Conservation (phyloP, 2,888 invertebrate species). For the Carpatolechia fugitivella region DNA sequence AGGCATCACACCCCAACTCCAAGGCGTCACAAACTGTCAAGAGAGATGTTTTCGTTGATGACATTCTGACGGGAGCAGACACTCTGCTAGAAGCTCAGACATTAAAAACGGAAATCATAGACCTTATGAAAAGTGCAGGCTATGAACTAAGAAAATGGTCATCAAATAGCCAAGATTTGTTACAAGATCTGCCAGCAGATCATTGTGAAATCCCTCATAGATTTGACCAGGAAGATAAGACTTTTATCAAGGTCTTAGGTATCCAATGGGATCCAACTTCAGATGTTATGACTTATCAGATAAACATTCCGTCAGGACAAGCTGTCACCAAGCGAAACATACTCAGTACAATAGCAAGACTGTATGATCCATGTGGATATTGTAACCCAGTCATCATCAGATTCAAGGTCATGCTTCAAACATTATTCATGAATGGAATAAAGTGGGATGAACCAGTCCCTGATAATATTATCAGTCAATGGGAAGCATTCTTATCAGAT, state of each 20-base stretch:
- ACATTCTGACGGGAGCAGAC: neutral
- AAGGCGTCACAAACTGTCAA: neutral
- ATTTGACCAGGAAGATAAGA: too few relatives aligned
- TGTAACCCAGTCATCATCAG: conserved; percentile 16
- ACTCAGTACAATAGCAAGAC: conserved; percentile 16
- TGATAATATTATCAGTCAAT: neutral
- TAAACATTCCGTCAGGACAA: neutral
- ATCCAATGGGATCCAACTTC: neutral
- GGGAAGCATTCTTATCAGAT: neutral
- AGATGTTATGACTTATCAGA: neutral
- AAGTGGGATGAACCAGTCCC: conserved; percentile 15
- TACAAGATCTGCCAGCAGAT: neutral
- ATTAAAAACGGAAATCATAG: neutral
- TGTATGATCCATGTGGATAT: conserved; percentile 23
- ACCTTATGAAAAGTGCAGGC: neutral
- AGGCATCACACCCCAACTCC: neutral
- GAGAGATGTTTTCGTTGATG: neutral
- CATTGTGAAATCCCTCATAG: neutral
- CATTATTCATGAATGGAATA: conserved; percentile 13
- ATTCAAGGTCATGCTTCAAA: conserved; percentile 22
- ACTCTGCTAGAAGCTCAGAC: neutral
- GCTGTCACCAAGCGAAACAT: conserved; percentile 19
- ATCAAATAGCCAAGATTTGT: neutral
- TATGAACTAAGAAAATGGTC: neutral
- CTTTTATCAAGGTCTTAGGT: neutral